Base-by-base conservation (phyloP, 2,888 invertebrate genomes). In the Polymixis lichenea region DNA sequence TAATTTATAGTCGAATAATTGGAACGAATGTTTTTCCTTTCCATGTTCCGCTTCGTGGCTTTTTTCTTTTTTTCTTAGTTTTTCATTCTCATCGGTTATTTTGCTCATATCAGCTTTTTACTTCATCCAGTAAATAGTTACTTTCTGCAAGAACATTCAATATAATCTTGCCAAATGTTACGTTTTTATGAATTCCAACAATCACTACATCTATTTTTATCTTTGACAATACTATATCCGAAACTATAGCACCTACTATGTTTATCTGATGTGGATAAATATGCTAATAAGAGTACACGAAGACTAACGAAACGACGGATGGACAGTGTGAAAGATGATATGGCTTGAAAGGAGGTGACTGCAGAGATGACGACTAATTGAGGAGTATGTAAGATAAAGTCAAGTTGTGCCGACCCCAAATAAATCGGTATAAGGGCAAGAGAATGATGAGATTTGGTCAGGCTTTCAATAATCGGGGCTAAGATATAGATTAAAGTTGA, bases 1-100 rank as follows among this genome's bases (percentile, higher is more conserved):
- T 56, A 71, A 82, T 71, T 82, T 60, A 60, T 15, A 13, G 56
- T 60, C 22, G 56, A 67, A 68, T 67, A 72, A 68, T 61, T 78
- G n/a, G 22, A 78, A 32, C 62, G 43, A 51, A 66, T 53, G 38
- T 25, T 77, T 71, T 80, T 77, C 58, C 60, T 65, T 62, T 25
- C 51, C 3, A 38, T 49, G 49, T 60, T 73, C 58, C 74, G 79
- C 72, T 61, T 49, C n/a, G 78, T 46, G 9, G 32, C 55, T 69
- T 81, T 61, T 69, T 62, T 58, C 22, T 70, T 38, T 43, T 55
- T 56, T 55, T 67, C 25, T 17, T 69, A 28, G n/a, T n/a, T 38
- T 51, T 82, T 69, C 65, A 25, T 56, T 69, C 15, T 55, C 22
- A n/a, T 58, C 15, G 32, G 11, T 62, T 22, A 22, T 81, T 81